Evolutionary conservation across 1,140 invertebrate genomes (phyloP), one percentile per base, ranked within the genome.

Genomic region (Zophobas atratus): DNA sequence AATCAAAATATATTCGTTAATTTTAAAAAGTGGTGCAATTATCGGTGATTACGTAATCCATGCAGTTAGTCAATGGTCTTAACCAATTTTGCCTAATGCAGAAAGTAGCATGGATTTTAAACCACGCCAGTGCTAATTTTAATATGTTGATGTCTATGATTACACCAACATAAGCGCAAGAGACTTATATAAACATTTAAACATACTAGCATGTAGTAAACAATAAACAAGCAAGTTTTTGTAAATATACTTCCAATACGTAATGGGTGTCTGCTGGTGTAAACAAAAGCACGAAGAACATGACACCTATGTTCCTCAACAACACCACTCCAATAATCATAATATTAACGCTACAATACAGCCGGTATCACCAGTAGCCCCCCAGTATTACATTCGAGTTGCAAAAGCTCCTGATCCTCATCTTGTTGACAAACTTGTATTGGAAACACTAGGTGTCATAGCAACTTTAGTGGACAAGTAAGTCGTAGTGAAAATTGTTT

Each of bases 381-480:
- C 70, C 84, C 84, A 76, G 85, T 87, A 79, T 78, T 72, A 78
- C 75, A 35, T 80, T 67, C 67, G 79, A 70, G 72, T 75, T 56
- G 53, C 75, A 43, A 84, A 76, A 78, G 83, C 33, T 84, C 89
- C 86, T 63, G 87, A 87, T 75, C 86, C 89, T 1, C 83, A 84
- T 2, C 84, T 89, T 33, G 90, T 95, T 35, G 93, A 95, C 82
- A 89, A 90, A 79, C 88, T 96, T 53, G 94, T 97, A 20, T 87
- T 95, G 20, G 93, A 97, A 84, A 96, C 95, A 33, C 87, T 97
- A 1, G 88, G 90, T 71, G 89, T 96, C 20, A 95, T 97, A 79
- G 90, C 94, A 77, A 92, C 93, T 36, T 88, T 96, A 56, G 94
- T 96, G 77, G 95, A 97, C 86, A 96, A 95, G 94, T 95, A 90